Percentiles rank a stretch among this genome's conserved stretches.
These are phyloP conservation scores for Sclerurus mexicanus DNA, from an alignment of 2,113 vertebrate species.

Conservation along the genomic window DNA sequence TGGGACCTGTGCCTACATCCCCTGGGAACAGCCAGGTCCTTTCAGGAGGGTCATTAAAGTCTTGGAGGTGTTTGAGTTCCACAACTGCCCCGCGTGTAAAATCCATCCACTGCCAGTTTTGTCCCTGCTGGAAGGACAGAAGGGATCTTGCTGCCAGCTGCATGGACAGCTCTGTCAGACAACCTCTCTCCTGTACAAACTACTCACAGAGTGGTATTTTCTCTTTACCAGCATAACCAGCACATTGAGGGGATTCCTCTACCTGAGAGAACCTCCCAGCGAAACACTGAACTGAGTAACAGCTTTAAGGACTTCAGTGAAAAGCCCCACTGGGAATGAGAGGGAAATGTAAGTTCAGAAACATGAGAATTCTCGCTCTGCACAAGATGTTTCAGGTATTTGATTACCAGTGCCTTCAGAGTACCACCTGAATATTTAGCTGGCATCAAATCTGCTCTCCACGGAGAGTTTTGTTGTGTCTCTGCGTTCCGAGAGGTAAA, in stretches of 20 bases:
- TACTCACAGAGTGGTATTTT: neutral
- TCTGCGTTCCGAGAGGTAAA: neutral
- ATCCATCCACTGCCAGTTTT: neutral
- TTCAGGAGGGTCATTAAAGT: rapidly evolving
- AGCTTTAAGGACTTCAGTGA: neutral
- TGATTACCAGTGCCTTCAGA: neutral
- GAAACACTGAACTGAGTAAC: neutral
- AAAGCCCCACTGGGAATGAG: neutral
- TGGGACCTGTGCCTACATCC: neutral
- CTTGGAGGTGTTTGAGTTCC: neutral
- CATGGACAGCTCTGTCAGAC: neutral
- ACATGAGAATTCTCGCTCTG: neutral
- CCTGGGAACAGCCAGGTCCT: neutral
- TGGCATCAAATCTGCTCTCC: neutral
- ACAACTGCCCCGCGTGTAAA: neutral
- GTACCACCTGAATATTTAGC: neutral
- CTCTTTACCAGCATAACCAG: neutral
- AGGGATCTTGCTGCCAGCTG: neutral
- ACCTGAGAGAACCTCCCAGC: neutral
- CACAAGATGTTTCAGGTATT: neutral
- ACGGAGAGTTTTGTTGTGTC: neutral
- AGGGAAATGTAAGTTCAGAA: neutral
- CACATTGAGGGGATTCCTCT: neutral
- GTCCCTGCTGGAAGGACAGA: neutral
- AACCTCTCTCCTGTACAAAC: neutral